A percentile compares a stretch with the other conserved stretches of the same genome.
These are phyloP conservation scores for Morpho helenor DNA, from an alignment of 2,888 invertebrate genomes.

Conservation along the genomic window DNA sequence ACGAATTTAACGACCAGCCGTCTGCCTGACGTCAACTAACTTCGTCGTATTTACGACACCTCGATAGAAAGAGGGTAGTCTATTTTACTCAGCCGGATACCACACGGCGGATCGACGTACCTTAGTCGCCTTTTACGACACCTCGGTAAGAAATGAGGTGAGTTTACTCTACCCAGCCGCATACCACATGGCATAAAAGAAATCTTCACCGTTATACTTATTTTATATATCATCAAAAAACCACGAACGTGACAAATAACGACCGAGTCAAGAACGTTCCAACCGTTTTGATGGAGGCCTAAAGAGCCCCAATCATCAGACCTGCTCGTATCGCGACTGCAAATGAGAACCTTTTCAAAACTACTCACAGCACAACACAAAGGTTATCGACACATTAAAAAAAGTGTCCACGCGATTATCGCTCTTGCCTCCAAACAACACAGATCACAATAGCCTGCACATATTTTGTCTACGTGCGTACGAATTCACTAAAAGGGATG, in stretches of 20 bases:
- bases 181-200: too few species aligned
- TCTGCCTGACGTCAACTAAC: too few species aligned
- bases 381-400: constrained; percentile 2
- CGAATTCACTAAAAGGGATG: constrained; percentile 36
- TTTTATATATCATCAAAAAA: background rate
- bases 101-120: too few species aligned
- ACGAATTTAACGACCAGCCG: too few species aligned
- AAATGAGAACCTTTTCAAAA: constrained; percentile 33
- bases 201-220: background rate
- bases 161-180: too few species aligned
- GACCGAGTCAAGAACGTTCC: constrained; percentile 10
- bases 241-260: constrained; percentile 21
- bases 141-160: too few species aligned
- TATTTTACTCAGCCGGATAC: too few species aligned
- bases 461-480: constrained; percentile 31
- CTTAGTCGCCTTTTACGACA: too few species aligned
- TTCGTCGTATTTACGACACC: too few species aligned
- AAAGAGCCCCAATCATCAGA: constrained; percentile 31
- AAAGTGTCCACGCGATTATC: constrained; percentile 23
- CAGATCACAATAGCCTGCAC: constrained; percentile 20
- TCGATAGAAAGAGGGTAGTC: too few species aligned
- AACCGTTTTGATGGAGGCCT: constrained; percentile 21
- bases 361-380: constrained; percentile 19
- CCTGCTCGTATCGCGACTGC: constrained; percentile 30
- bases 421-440: constrained; percentile 17